A percentile compares a stretch with the other conserved stretches of the same genome.
These are phyloP conservation scores for Oophaga pumilio DNA, from an alignment of 2,113 vertebrate species.

Conservation along the genomic window DNA sequence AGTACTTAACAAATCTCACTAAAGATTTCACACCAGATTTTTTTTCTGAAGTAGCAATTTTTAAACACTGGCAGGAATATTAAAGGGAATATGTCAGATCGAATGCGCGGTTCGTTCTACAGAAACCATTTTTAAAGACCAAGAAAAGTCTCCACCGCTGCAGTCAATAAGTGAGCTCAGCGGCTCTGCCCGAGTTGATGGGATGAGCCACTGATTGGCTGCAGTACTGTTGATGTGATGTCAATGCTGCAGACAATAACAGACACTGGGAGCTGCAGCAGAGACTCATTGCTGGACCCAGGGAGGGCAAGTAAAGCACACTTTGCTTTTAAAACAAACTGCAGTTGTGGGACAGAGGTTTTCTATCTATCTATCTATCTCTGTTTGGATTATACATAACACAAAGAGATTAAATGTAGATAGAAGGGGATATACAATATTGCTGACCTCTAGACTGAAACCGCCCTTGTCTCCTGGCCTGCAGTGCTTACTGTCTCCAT, in stretches of 20 bases:
- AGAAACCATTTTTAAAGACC: too few relatives aligned
- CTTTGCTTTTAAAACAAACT: too few relatives aligned
- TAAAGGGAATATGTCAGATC: not conserved
- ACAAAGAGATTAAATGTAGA: not conserved
- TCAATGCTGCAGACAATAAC: too few relatives aligned
- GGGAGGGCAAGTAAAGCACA: too few relatives aligned
- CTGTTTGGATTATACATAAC: not conserved
- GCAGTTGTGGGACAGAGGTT: too few relatives aligned
- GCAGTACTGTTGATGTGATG: too few relatives aligned
- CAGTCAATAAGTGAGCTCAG: too few relatives aligned
- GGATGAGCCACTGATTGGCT: too few relatives aligned
- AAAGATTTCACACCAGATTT: not conserved
- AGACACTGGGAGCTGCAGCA: too few relatives aligned
- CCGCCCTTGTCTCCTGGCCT: constrained; percentile 82
- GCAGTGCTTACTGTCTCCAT: constrained; percentile 87
- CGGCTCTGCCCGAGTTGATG: too few relatives aligned
- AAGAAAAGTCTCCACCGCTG: too few relatives aligned
- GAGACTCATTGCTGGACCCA: too few relatives aligned
- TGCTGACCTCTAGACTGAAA: constrained; percentile 94
- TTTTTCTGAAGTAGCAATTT: not conserved
- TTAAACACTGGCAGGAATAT: not conserved
- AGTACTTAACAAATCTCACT: not conserved
- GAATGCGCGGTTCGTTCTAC: not conserved
- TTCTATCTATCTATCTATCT: not conserved
- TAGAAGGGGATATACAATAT: constrained; percentile 42